Conservation (phyloP, 2,888 invertebrate genomes). For the Drosophila barbarae region DNA sequence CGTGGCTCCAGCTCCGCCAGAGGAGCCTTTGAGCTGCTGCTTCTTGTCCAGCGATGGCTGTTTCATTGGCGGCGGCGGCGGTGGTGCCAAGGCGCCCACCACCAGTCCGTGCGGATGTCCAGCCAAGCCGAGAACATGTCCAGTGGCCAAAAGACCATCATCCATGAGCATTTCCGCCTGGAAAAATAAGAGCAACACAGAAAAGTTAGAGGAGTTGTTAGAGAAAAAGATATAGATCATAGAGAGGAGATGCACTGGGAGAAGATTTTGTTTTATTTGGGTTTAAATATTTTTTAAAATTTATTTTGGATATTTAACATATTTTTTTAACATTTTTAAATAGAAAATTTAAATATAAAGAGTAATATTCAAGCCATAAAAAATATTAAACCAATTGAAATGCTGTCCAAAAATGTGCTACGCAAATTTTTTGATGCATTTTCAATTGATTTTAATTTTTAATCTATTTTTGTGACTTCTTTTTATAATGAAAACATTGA, state of each 20-base stretch:
- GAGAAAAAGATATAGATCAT: conserved; percentile 58
- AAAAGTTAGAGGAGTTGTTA: conserved; percentile 26
- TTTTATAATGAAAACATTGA: not conserved
- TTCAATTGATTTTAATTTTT: too few species aligned
- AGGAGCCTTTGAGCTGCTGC: conserved; percentile 78
- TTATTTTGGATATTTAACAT: too few species aligned
- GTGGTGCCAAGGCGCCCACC: conserved; percentile 48
- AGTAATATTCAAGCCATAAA: too few species aligned
- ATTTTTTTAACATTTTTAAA: too few species aligned
- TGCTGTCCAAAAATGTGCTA: too few species aligned
- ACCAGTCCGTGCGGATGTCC: conserved; percentile 54
- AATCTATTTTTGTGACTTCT: not conserved
- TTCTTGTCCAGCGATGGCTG: conserved; percentile 80
- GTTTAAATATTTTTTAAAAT: not conserved
- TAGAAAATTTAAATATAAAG: too few species aligned
- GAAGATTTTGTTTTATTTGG: not conserved
- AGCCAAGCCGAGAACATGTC: conserved; percentile 27
- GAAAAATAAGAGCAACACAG: conserved; percentile 27
- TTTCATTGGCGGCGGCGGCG: conserved; percentile 37
- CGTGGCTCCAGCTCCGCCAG: conserved; percentile 56
- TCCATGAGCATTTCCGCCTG: conserved; percentile 77
- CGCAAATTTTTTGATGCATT: not conserved
- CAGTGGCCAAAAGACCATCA: conserved; percentile 47
- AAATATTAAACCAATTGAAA: too few species aligned
- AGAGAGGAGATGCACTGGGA: conserved; percentile 23